Evolutionary conservation across 2,888 invertebrate species (phyloP), one percentile per base, ranked within the genome.

Genomic region (Ochropacha duplaris): DNA sequence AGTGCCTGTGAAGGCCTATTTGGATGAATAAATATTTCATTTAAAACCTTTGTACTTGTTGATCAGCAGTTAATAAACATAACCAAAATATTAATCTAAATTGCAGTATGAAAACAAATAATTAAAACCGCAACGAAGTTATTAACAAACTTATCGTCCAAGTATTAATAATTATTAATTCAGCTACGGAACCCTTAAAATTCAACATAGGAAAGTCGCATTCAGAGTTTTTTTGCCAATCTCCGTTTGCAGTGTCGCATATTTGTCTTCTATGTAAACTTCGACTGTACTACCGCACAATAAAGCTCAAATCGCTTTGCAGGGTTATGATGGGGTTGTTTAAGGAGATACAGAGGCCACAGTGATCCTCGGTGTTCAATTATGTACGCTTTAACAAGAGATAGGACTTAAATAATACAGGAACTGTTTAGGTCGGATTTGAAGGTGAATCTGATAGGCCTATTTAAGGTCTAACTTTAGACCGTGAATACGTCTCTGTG

Each of bases 381-480:
- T 84, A 86, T 86, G 82, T 80, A 84, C 76, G 68, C 69, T 68
- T 59, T 73, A 77, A 80, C 78, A 78, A 76, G 78, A 79, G 76
- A 72, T 68, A 65, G 74, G 71, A 71, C 62, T 78, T 78, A 68
- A 82, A 86, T 84, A 80, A 81, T 83, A 71, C 75, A 81, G 68
- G 70, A 66, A 66, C 69, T 66, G 66, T 76, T 73, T 70, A 68
- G 71, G 66, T 60, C 61, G 22, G 31, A 12, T 28, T 19, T 31
- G 4, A 16, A 26, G 57, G 61, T 55, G 64, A 63, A 71, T 68
- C 69, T 78, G 72, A 78, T 75, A 65, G 67, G 57, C 59, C 71
- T 74, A 74, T 75, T 72, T 69, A 58, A 64, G 64, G 58, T 19
- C 60, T 61, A 64, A 4, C 12, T 6, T 54, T 60, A 50, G 58